Evolutionary conservation across 2,113 vertebrate species (phyloP).

Genomic region (Blennius ocellaris): DNA sequence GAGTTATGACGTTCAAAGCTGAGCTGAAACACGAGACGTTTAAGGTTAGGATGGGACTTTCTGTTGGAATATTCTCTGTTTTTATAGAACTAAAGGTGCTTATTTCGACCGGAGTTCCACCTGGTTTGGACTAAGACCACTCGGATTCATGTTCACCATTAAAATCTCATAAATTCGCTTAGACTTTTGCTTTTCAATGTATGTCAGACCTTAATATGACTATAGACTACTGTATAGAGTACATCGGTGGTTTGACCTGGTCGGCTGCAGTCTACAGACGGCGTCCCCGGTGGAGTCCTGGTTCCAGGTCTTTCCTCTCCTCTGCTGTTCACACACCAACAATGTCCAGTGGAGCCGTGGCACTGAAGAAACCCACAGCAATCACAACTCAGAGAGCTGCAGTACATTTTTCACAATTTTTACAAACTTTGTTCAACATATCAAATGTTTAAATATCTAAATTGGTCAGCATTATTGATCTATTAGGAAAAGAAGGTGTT

Average conservation of each 20-base stretch:
- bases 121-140: background rate
- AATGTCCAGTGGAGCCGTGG: slow-evolving; percentile 83
- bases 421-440: no score
- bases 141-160: background rate
- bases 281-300: slow-evolving; percentile 73
- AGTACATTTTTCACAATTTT: no score
- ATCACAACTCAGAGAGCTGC: background rate
- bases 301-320: slow-evolving; percentile 88
- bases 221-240: background rate
- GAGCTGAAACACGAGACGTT: no score
- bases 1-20: no score
- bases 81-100: background rate
- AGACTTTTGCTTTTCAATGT: no score
- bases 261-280: slow-evolving; percentile 63
- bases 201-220: no score
- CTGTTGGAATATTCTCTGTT: background rate
- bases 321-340: slow-evolving; percentile 86
- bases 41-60: no score
- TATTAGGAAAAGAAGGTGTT: no score
- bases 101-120: background rate
- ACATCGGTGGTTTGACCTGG: slow-evolving; percentile 75
- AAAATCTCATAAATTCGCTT: background rate
- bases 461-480: no score
- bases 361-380: slow-evolving; percentile 74
- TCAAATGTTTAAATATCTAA: no score